Base-by-base conservation (phyloP, 2,113 vertebrate species). In the Nanorana parkeri region DNA sequence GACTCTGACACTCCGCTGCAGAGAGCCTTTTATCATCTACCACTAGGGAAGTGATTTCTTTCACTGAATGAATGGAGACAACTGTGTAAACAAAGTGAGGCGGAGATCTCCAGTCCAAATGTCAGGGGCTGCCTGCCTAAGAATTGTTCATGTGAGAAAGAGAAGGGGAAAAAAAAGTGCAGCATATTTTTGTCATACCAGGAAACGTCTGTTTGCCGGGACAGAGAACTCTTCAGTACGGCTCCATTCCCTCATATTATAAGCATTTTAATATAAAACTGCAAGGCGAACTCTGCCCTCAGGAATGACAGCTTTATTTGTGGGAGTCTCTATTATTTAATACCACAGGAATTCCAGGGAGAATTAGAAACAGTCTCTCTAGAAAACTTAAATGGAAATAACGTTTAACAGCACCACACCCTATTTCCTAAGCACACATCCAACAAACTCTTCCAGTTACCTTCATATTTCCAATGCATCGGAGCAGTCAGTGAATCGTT, bases 31-130 rank as follows among this genome's bases (percentile, higher is more conserved):
- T 86, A 85, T 90, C 90, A 83, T 86, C 76, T 55, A 89, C 86
- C 80, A 83, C 82, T 60, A 73, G 84, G 81, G 83, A 88, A 90
- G 65, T 75, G 89, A 88, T 86, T 90, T 76, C 84, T 76, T 89
- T 85, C 86, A 85, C 77, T 61, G 82, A 92, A 94, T 90, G 90
- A 92, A 93, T 90, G 87, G 83, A 90, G 84, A 85, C 86, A 88
- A 87, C 86, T 91, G 87, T 82, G 73, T 90, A 91, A 92, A 92
- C 88, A 90, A 74, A 87, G 85, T 84, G 87, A 89, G 80, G 80
- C 76, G 85, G 83, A 68, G 80, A 81, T 74, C 67, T 67, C 76
- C 71, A 83, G 73, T 60, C 68, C 65, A 78, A 84, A 78, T 78
- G 75, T 73, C 82, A 77, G 56, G 47, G 72, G 72, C 80, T 77